A percentile compares a stretch with the other conserved stretches of the same genome.
Evolutionary conservation across 2,888 invertebrate species (phyloP).

Genomic region (Agrochola macilenta): DNA sequence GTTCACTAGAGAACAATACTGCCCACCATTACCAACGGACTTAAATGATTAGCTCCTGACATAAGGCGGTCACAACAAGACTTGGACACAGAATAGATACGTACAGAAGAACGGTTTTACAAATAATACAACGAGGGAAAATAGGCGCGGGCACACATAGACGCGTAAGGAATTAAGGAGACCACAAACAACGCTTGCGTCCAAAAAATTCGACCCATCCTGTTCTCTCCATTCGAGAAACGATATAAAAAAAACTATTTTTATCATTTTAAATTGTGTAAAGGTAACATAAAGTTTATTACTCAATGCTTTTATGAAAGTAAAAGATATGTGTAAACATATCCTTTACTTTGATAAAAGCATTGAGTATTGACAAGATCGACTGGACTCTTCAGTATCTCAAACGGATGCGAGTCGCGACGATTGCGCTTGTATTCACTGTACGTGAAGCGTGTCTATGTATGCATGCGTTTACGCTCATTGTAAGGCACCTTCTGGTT

Average conservation of each 20-base stretch:
- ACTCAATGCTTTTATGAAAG: no score
- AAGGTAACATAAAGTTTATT: no score
- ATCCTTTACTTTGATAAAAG: not conserved
- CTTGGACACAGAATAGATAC: slow-evolving; percentile 34
- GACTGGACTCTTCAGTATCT: not conserved
- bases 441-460: not conserved
- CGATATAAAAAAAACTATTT: no score
- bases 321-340: no score
- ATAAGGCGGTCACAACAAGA: slow-evolving; percentile 82
- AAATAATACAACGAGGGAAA: not conserved
- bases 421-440: not conserved
- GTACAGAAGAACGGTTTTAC: slow-evolving; percentile 21
- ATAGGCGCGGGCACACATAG: not conserved
- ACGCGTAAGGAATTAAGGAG: not conserved
- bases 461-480: no score
- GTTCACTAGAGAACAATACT: slow-evolving; percentile 77
- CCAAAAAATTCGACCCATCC: not conserved
- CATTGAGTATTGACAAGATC: not conserved
- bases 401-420: not conserved
- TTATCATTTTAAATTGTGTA: no score
- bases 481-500: slow-evolving; percentile 2
- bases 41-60: slow-evolving; percentile 85
- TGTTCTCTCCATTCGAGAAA: not conserved
- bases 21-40: slow-evolving; percentile 75
- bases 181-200: not conserved